Conservation (phyloP, 2,888 invertebrate species). For the Julus scanicus region DNA sequence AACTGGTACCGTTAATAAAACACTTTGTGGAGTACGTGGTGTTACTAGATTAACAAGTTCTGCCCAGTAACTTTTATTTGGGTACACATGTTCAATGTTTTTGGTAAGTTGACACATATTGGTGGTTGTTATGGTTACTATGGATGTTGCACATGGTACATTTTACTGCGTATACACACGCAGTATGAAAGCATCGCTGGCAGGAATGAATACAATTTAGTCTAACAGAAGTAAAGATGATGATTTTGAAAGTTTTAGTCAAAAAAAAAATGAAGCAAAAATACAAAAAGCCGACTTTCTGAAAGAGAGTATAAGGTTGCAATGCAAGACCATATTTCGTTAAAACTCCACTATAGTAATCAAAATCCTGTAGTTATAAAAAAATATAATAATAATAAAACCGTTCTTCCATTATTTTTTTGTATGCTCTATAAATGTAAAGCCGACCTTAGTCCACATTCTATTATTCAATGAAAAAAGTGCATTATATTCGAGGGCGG, state of each 20-base stretch:
- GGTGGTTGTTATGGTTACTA: not conserved
- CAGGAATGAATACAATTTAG: no score
- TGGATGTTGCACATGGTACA: not conserved
- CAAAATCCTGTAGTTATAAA: not conserved
- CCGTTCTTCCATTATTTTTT: not conserved
- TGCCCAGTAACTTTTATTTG: no score
- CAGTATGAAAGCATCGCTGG: no score
- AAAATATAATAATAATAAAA: not conserved
- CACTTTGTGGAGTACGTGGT: no score
- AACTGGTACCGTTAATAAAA: not conserved
- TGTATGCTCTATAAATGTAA: not conserved
- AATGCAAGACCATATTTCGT: not conserved
- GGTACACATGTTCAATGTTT: no score
- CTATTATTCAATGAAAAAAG: not conserved
- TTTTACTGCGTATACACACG: not conserved
- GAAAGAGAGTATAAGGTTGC: not conserved
- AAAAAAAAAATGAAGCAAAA: not conserved
- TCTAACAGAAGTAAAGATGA: no score
- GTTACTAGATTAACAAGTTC: no score
- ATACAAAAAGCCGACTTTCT: not conserved
- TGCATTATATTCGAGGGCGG: not conserved
- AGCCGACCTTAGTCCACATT: not conserved
- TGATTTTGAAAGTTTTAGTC: no score
- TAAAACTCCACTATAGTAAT: not conserved
- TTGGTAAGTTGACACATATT: not conserved